phyloP scores from a whole-genome alignment of 2,888 invertebrate species.

The Epinotia demarniana region DNA sequence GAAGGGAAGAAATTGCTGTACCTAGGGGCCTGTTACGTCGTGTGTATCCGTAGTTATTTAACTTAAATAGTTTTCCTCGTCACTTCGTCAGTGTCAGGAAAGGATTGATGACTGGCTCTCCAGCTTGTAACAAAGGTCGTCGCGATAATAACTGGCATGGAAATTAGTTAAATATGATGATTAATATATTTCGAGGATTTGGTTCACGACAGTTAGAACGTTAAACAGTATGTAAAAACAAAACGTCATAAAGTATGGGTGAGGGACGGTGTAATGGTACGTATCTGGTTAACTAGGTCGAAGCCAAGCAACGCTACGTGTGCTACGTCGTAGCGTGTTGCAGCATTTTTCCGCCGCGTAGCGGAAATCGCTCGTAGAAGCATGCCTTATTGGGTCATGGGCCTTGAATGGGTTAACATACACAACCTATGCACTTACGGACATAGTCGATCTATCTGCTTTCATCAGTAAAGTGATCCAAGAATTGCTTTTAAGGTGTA shows the following conservation, averaged over 20 bases:
- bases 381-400: too few species aligned
- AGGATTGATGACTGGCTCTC: conserved; percentile 5
- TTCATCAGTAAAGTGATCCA: background rate
- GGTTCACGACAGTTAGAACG: background rate
- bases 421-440: background rate
- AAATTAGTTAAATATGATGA: background rate
- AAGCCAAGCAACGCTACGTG: too few species aligned
- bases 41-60: too few species aligned
- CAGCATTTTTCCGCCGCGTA: too few species aligned
- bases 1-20: conserved; percentile 25
- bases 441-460: background rate
- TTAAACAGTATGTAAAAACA: background rate
- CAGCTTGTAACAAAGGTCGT: background rate
- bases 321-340: too few species aligned
- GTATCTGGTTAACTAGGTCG: background rate
- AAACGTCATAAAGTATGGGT: background rate
- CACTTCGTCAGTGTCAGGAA: background rate
- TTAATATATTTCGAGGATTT: background rate
- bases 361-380: too few species aligned
- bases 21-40: background rate
- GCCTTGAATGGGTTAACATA: too few species aligned
- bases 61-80: background rate
- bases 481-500: background rate
- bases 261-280: background rate
- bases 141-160: background rate